Evolutionary conservation across 2,888 invertebrate genomes (phyloP).

Genomic region (Tenthredo amoena): DNA sequence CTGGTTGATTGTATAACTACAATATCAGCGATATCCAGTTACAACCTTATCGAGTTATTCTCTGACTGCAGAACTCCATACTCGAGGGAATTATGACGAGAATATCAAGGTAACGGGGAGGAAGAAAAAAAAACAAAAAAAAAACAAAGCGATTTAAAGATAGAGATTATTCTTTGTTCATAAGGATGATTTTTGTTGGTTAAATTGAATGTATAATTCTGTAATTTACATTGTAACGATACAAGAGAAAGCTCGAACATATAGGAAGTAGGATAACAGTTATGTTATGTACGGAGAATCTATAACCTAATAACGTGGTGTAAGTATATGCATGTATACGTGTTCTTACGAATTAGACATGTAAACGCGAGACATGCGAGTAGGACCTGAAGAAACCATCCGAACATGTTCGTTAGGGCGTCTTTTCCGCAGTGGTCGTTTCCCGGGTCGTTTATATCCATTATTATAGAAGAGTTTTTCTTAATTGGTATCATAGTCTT

Average conservation of each 20-base stretch:
- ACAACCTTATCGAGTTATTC: no score
- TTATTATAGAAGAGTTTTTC: neutral
- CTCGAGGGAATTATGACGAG: neutral
- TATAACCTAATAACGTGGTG: neutral
- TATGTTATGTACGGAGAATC: neutral
- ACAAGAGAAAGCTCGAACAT: no score
- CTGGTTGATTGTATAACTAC: neutral
- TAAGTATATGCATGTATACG: neutral
- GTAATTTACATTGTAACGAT: neutral
- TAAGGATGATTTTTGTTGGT: neutral
- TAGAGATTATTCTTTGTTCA: no score
- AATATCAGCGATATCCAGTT: neutral
- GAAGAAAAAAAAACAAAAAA: no score
- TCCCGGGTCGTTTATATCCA: constrained; percentile 43
- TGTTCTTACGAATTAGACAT: constrained; percentile 84
- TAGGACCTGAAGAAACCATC: constrained; percentile 87
- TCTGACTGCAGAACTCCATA: no score
- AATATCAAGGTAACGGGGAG: neutral
- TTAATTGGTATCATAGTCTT: neutral
- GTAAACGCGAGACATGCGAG: constrained; percentile 86
- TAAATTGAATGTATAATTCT: neutral
- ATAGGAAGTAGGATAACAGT: neutral
- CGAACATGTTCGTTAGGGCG: constrained; percentile 86
- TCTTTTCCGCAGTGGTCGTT: constrained; percentile 83
- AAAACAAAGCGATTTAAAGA: no score